Evolutionary conservation across 1,140 invertebrate species (phyloP).

Genomic region (Drosophila micromelanica): DNA sequence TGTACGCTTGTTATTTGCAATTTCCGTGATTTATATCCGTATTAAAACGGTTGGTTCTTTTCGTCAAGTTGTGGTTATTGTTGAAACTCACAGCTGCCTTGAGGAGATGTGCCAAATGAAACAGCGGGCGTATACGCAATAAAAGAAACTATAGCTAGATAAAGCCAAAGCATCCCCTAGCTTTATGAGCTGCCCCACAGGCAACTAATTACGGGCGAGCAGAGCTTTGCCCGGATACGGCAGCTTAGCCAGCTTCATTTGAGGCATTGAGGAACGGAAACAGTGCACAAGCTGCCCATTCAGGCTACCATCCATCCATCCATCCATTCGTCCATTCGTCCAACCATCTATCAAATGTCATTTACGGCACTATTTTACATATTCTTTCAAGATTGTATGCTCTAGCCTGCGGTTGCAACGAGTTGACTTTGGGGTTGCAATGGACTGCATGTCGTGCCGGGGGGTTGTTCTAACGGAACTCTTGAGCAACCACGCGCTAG

Average conservation of each 20-base stretch:
- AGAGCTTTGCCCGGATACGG: constrained; percentile 18
- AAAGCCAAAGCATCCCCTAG: constrained; percentile 34
- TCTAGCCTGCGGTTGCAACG: constrained; percentile 45
- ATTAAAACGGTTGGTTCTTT: constrained; percentile 8
- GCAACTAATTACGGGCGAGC: constrained; percentile 54
- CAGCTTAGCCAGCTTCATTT: constrained; percentile 51
- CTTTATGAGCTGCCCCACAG: constrained; percentile 40
- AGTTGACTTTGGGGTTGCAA: constrained; percentile 3
- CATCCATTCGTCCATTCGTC: constrained; percentile 23
- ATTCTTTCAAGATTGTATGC: constrained; percentile 27
- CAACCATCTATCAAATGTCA: constrained; percentile 73
- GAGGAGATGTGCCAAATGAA: constrained; percentile 47
- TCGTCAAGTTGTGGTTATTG: background rate
- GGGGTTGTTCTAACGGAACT: constrained; percentile 21
- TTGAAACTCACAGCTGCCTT: constrained; percentile 17
- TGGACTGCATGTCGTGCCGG: constrained; percentile 6
- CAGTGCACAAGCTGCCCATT: background rate
- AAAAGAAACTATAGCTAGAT: constrained; percentile 40
- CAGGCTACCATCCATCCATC: constrained; percentile 34
- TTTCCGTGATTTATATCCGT: constrained; percentile 8
- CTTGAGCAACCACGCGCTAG: constrained; percentile 20
- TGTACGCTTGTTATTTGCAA: constrained; percentile 2
- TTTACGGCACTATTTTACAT: constrained; percentile 58
- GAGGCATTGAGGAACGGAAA: constrained; percentile 44
- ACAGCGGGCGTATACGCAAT: constrained; percentile 68